Evolutionary conservation across 2,797 vertebrate genomes (phyloP).

Genomic region (Falco peregrinus): DNA sequence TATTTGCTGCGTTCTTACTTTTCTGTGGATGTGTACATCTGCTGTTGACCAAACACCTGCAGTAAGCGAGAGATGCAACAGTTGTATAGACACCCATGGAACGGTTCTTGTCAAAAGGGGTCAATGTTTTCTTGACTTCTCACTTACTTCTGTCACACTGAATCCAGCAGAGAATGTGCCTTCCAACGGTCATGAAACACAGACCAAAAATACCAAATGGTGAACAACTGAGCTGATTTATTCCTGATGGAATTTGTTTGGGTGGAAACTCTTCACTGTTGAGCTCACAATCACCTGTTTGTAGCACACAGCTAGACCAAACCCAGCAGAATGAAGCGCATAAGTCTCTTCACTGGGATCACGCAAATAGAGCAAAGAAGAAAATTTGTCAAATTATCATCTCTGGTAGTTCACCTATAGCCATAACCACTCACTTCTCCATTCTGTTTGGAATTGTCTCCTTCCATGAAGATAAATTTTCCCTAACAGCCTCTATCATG

Average conservation of each 20-base stretch:
- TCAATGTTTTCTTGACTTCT: not conserved
- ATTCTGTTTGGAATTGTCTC: slow-evolving; percentile 21
- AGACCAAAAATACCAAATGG: not conserved
- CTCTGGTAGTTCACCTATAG: slow-evolving; percentile 24
- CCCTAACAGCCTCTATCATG: not conserved
- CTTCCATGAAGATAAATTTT: slow-evolving; percentile 42
- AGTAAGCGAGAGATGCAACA: not conserved
- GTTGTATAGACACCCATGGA: not conserved
- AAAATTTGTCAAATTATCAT: not conserved
- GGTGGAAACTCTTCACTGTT: not conserved
- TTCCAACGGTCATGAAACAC: not conserved
- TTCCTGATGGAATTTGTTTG: not conserved
- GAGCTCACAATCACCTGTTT: not conserved
- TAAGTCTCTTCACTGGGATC: not conserved
- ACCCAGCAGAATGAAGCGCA: not conserved
- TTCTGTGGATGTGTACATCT: not conserved
- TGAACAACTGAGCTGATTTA: not conserved
- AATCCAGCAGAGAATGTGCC: not conserved
- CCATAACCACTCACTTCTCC: slow-evolving; percentile 4
- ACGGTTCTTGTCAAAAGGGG: not conserved
- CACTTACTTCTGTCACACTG: not conserved
- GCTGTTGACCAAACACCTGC: not conserved
- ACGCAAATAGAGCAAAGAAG: not conserved
- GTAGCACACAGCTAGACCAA: not conserved
- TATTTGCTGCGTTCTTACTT: not conserved